Evolutionary conservation across 2,113 vertebrate genomes (phyloP), one percentile per base, ranked within the genome.

Genomic region (Rhynchomys soricoides): DNA sequence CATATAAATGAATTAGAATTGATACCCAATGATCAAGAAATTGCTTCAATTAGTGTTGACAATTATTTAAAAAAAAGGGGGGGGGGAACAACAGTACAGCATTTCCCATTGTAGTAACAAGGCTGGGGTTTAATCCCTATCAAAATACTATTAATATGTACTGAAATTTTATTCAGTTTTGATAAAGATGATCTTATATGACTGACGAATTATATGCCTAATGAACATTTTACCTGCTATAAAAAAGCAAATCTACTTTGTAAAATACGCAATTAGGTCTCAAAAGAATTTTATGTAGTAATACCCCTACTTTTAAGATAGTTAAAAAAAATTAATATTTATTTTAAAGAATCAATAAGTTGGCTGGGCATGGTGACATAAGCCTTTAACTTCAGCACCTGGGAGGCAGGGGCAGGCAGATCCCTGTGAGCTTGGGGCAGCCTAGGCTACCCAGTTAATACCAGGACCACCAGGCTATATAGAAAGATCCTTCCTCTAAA

Each of bases 231-330:
- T 77, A 94, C 77, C 57, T 77, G 77, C 86, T 45, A 62, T 90
- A 17, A 91, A 93, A 93, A 95, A 77, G 29, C 64, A 77, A 89
- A 19, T 8, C 48, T 79, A 88, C 15, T 81, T 43, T 71, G n/a
- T 26, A 82, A 24, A 45, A 31, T 29, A 94, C 11, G 81, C 5
- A 85, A 48, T 45, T 92, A 94, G 57, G 64, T 64, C 45, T 70
- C 43, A 57, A 83, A 93, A 89, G 24, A 40, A 93, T 59, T 82
- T 90, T 91, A 92, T 57, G 37, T 40, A 75, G 7, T 92, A 83
- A 50, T 1, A 55, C 48, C 79, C 29, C 78, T 3, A 71, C 43
- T 82, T 64, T 90, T 31, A 40, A n/a, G 68, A 91, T 15, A 52
- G n/a, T 43, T 29, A 87, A 70, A 71, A 78, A 62, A 7, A 37